phyloP scores from a whole-genome alignment of 2,113 vertebrate genomes.

The Ibidorhyncha struthersii region DNA sequence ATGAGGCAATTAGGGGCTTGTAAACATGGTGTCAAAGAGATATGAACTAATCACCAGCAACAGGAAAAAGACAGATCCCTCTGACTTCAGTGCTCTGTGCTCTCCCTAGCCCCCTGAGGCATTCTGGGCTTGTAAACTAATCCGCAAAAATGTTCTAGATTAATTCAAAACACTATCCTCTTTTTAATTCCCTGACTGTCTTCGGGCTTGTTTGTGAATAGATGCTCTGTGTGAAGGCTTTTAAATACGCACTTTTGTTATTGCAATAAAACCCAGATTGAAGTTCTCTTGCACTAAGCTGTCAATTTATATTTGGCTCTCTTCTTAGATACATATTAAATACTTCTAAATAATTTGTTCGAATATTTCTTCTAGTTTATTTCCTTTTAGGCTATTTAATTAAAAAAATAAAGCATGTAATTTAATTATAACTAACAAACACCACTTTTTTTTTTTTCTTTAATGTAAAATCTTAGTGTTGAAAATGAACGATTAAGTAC shows the following conservation, averaged over 20 bases:
- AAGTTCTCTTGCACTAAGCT: slow-evolving; percentile 43
- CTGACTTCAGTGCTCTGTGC: slow-evolving; percentile 37
- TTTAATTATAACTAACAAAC: slow-evolving; percentile 24
- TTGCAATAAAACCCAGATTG: slow-evolving; percentile 62
- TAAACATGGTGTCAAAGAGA: slow-evolving; percentile 74
- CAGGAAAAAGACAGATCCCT: slow-evolving; percentile 69
- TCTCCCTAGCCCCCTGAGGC: slow-evolving; percentile 53
- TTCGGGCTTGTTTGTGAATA: slow-evolving; percentile 62
- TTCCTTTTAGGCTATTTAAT: slow-evolving; percentile 27
- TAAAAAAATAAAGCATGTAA: slow-evolving; percentile 18
- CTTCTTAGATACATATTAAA: slow-evolving; percentile 37
- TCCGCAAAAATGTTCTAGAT: slow-evolving; percentile 71
- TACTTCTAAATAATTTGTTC: slow-evolving; percentile 39
- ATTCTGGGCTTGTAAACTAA: slow-evolving; percentile 68
- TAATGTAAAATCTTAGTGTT: not conserved
- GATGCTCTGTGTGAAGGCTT: slow-evolving; percentile 64
- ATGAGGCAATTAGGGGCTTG: slow-evolving; percentile 75
- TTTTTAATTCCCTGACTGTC: slow-evolving; percentile 69
- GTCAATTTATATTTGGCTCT: slow-evolving; percentile 52
- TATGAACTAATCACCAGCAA: slow-evolving; percentile 70
- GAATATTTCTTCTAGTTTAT: not conserved
- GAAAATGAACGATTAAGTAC: slow-evolving; percentile 15
- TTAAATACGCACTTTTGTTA: slow-evolving; percentile 64
- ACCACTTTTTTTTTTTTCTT: not conserved
- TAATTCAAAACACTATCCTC: slow-evolving; percentile 70